Conservation (phyloP, 2,888 invertebrate genomes). For the Platynereis dumerilii region DNA sequence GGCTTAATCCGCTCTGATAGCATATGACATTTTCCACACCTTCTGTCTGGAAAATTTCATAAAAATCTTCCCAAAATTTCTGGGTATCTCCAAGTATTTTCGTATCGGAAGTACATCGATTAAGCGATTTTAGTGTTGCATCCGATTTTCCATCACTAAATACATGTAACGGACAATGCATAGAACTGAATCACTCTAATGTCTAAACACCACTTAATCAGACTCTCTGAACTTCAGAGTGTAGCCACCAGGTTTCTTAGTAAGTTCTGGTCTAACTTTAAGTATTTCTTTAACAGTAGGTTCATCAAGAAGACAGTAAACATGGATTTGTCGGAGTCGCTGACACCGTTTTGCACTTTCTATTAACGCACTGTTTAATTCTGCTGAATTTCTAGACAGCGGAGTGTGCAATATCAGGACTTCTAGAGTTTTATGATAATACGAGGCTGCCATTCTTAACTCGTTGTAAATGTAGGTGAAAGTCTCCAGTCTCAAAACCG, state of each 20-base stretch:
- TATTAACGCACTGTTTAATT: not conserved
- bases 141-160: too few species aligned
- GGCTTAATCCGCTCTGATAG: too few species aligned
- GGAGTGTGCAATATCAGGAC: not conserved
- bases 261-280: not conserved
- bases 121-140: too few species aligned
- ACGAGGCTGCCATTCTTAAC: not conserved
- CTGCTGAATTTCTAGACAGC: not conserved
- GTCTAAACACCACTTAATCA: too few species aligned
- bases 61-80: too few species aligned
- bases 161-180: too few species aligned
- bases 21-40: too few species aligned
- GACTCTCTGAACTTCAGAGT: not conserved
- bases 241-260: not conserved
- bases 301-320: not conserved
- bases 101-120: too few species aligned
- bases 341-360: not conserved
- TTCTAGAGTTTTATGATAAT: conserved; percentile 2
- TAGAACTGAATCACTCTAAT: too few species aligned
- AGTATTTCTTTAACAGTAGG: not conserved
- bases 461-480: conserved; percentile 3
- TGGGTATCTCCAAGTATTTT: too few species aligned
- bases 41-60: too few species aligned
- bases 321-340: not conserved
- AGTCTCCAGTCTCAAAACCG: not conserved